phyloP scores from a whole-genome alignment of 2,797 vertebrate genomes.

The Hoplostethus atlanticus region DNA sequence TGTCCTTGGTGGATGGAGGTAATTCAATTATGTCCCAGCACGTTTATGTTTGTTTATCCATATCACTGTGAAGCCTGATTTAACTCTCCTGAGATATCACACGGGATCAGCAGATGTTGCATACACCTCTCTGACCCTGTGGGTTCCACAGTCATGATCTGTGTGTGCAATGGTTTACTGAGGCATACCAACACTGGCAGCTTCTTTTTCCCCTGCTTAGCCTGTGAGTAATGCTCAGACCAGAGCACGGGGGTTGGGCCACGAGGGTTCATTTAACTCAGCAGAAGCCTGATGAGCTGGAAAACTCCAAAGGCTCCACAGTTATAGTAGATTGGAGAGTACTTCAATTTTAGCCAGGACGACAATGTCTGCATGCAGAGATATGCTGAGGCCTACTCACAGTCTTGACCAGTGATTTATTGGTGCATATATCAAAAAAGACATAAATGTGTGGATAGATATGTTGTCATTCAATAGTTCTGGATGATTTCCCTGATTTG shows the following conservation, averaged over 20 bases:
- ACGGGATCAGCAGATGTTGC: slow-evolving; percentile 77
- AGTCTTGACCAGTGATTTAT: slow-evolving; percentile 23
- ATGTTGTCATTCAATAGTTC: neutral
- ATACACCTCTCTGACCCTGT: slow-evolving; percentile 62
- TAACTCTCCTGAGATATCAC: slow-evolving; percentile 67
- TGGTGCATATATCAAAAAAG: neutral
- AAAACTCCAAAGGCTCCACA: slow-evolving; percentile 66
- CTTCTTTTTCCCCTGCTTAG: slow-evolving; percentile 61
- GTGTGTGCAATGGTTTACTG: slow-evolving; percentile 56
- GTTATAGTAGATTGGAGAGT: slow-evolving; percentile 7
- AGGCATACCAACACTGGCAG: slow-evolving; percentile 68
- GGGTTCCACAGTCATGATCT: slow-evolving; percentile 67
- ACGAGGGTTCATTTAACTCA: slow-evolving; percentile 78
- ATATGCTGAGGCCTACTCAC: slow-evolving; percentile 1
- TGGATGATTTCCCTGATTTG: slow-evolving; percentile 6
- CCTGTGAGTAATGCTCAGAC: slow-evolving; percentile 68
- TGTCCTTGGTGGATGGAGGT: slow-evolving; percentile 63
- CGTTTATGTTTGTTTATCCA: slow-evolving; percentile 78
- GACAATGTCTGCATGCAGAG: slow-evolving; percentile 6
- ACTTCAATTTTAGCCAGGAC: slow-evolving; percentile 44
- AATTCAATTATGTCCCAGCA: slow-evolving; percentile 75
- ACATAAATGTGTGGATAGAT: no score
- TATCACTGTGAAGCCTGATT: slow-evolving; percentile 63
- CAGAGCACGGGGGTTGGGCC: slow-evolving; percentile 56
- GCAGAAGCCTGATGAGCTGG: slow-evolving; percentile 74